These are phyloP conservation scores for Drosophila novamexicana DNA, from an alignment of 1,140 invertebrate genomes.

Conservation along the genomic window DNA sequence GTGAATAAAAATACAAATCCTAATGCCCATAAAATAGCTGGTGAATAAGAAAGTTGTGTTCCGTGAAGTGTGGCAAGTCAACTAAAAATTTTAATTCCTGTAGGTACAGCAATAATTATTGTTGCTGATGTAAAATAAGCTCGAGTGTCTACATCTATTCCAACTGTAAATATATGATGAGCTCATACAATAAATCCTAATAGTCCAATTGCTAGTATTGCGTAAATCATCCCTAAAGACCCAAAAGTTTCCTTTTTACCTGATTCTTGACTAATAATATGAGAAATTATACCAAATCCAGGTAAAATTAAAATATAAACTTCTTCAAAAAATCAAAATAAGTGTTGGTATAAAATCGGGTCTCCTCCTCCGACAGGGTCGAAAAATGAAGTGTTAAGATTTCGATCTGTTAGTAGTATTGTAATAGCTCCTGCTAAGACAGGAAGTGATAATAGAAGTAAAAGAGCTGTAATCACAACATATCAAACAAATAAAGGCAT, in stretches of 20 bases:
- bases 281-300: constrained; percentile 88
- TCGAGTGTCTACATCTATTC: constrained; percentile 54
- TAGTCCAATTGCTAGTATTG: constrained; percentile 86
- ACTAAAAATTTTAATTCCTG: constrained; percentile 89
- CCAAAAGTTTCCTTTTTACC: constrained; percentile 79
- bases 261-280: constrained; percentile 87
- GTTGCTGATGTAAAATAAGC: constrained; percentile 90
- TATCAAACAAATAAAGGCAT: constrained; percentile 88
- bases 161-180: constrained; percentile 91
- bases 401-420: constrained; percentile 86
- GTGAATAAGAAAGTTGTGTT: constrained; percentile 85
- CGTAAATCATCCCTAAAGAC: too few species aligned
- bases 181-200: constrained; percentile 89
- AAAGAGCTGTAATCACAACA: constrained; percentile 88
- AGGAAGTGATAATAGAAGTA: constrained; percentile 88
- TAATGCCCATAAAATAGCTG: constrained; percentile 87
- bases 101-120: constrained; percentile 90
- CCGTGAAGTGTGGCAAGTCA: constrained; percentile 87
- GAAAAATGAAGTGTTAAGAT: constrained; percentile 26
- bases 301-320: constrained; percentile 90
- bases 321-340: constrained; percentile 93
- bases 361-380: constrained; percentile 83
- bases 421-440: constrained; percentile 90
- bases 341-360: constrained; percentile 90
- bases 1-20: constrained; percentile 91